Evolutionary conservation across 2,888 invertebrate genomes (phyloP).

Genomic region (Trichogramma evanescens): DNA sequence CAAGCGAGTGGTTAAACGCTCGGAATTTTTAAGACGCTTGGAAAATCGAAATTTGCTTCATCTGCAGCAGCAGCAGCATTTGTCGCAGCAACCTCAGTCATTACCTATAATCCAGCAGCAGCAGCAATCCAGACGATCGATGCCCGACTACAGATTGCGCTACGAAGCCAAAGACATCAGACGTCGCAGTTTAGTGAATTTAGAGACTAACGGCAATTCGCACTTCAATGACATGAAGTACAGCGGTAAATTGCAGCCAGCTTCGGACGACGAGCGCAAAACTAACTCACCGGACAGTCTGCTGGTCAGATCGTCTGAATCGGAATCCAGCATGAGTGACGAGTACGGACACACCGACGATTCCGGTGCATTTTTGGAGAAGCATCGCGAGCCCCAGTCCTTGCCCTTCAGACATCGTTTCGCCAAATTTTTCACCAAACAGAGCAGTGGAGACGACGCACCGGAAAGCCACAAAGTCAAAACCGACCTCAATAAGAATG

Average conservation of each 20-base stretch:
- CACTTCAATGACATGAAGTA: slow-evolving; percentile 15
- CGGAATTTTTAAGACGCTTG: slow-evolving; percentile 37
- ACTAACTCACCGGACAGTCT: slow-evolving; percentile 46
- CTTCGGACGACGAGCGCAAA: slow-evolving; percentile 44
- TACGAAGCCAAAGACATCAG: slow-evolving; percentile 34
- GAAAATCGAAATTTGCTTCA: slow-evolving; percentile 30
- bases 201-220: slow-evolving; percentile 20
- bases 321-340: slow-evolving; percentile 36
- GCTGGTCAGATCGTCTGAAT: slow-evolving; percentile 44
- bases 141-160: slow-evolving; percentile 33
- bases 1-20: slow-evolving; percentile 36
- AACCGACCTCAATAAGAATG: slow-evolving; percentile 8
- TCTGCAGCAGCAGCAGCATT: slow-evolving; percentile 20
- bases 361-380: slow-evolving; percentile 47
- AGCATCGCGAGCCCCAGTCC: slow-evolving; percentile 37
- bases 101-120: slow-evolving; percentile 1
- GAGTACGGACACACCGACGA: slow-evolving; percentile 51
- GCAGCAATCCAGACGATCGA: slow-evolving; percentile 12
- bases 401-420: slow-evolving; percentile 33
- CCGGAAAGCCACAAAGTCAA: slow-evolving; percentile 27
- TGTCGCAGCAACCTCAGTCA: slow-evolving; percentile 7
- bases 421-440: slow-evolving; percentile 39
- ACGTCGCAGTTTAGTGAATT: slow-evolving; percentile 21
- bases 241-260: slow-evolving; percentile 9
- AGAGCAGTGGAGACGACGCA: background rate